Percentiles rank a stretch among this genome's conserved stretches.
Conservation (phyloP, 1,140 invertebrate genomes). For the Danaus melanippus region DNA sequence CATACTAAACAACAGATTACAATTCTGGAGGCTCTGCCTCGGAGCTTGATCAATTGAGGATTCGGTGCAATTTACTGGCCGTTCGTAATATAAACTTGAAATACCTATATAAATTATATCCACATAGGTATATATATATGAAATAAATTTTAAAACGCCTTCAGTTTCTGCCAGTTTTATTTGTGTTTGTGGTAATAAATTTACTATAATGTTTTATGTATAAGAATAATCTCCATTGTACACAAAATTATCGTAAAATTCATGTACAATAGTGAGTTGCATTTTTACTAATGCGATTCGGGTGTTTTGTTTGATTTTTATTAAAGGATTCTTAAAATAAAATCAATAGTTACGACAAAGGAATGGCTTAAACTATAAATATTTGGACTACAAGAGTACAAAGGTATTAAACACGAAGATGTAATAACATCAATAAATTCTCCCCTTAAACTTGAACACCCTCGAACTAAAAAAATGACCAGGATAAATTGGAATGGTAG, state of each 20-base stretch:
- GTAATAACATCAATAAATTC: constrained; percentile 61
- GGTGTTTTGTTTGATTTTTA: too few species aligned
- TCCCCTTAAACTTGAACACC: constrained; percentile 64
- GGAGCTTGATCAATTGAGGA: constrained; percentile 37
- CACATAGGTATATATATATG: too few species aligned
- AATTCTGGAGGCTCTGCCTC: constrained; percentile 55
- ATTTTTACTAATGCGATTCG: too few species aligned
- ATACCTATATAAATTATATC: too few species aligned
- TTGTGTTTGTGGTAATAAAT: constrained; percentile 12
- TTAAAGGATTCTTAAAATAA: neutral
- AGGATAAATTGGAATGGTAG: constrained; percentile 68
- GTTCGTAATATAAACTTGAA: constrained; percentile 14
- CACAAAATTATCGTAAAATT: too few species aligned
- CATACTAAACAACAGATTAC: constrained; percentile 66
- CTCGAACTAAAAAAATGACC: constrained; percentile 68
- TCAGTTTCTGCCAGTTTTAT: neutral
- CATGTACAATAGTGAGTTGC: too few species aligned
- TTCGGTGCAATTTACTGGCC: constrained; percentile 41
- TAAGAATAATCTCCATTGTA: too few species aligned
- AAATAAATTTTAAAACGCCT: too few species aligned
- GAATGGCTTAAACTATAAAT: constrained; percentile 10
- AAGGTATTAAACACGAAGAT: constrained; percentile 41
- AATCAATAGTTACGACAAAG: constrained; percentile 2
- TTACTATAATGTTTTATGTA: too few species aligned
- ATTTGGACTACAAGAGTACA: constrained; percentile 24